Evolutionary conservation across 2,797 vertebrate genomes (phyloP).

Genomic region (Staurois parvus): DNA sequence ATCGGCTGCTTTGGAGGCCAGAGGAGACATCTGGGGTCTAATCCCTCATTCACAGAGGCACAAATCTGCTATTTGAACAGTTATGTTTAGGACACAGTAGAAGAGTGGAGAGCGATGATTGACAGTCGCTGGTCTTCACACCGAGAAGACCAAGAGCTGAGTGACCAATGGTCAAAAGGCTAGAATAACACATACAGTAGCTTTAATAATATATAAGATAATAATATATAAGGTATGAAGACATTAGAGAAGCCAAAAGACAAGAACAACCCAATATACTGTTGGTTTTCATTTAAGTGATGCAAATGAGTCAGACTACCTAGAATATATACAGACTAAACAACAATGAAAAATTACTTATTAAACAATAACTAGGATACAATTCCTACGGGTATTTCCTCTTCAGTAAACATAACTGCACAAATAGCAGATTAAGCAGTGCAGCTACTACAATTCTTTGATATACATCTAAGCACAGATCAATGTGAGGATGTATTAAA

Average conservation of each 20-base stretch:
- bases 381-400: constrained; percentile 3
- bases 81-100: too few relatives aligned
- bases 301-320: not conserved
- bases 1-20: too few relatives aligned
- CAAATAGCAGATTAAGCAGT: not conserved
- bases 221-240: not conserved
- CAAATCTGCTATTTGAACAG: too few relatives aligned
- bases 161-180: too few relatives aligned
- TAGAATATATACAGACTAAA: not conserved
- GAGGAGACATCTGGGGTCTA: too few relatives aligned
- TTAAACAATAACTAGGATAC: constrained; percentile 7
- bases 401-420: not conserved
- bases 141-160: too few relatives aligned
- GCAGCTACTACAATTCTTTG: not conserved
- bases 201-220: too few relatives aligned
- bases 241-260: not conserved
- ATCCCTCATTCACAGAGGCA: too few relatives aligned
- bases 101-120: too few relatives aligned
- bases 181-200: too few relatives aligned
- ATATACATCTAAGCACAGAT: not conserved
- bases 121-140: too few relatives aligned
- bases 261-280: not conserved
- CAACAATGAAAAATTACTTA: constrained; percentile 18
- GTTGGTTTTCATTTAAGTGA: not conserved
- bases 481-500: not conserved